Base-by-base conservation (phyloP, 2,888 invertebrate species). In the Lampropteryx suffumata region DNA sequence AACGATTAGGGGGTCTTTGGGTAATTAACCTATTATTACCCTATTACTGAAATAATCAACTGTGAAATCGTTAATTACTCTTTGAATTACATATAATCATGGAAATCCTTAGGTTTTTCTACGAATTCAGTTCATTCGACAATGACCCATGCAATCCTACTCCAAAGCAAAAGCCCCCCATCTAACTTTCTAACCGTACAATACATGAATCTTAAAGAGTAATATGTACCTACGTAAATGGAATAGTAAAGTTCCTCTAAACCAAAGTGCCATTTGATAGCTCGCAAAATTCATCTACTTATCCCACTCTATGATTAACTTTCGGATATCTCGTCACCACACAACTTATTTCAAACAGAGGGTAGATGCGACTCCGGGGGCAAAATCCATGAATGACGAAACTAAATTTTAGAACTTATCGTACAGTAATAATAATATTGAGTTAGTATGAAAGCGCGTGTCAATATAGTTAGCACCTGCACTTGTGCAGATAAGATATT, bases 381-480 rank as follows among this genome's bases (percentile, higher is more conserved):
- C 29, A 13, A 40, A 46, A 53, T 49, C 51, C 47, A 47, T 49
- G 52, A 52, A 46, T 53, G 46, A 40, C 56, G 17, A 51, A 60
- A 60, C 48, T 57, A 60, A 57, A 61, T 64, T 58, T 61, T 53
- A 58, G 17, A 59, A 63, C 54, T 60, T 64, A 32, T 45, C 24
- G 35, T 21, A 36, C 34, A 40, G 73, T 71, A 76, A 72, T 72
- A 76, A 72, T 72, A 82, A 82, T 82, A 83, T 81, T 79, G 75
- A 81, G 82, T 82, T 79, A 79, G 76, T 57, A 63, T 55, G 57
- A 54, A 57, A 56, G 54, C 55, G 52, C 57, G 64, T 69, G 70
- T 70, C 78, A 74, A 77, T 79, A 79, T 71, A 24, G 43, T 47
- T 52, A 3, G 28, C 43, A 56, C 56, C 50, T 55, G 39, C 27